These are phyloP conservation scores for Pseudoips prasinana DNA, from an alignment of 2,888 invertebrate genomes.

Conservation along the genomic window DNA sequence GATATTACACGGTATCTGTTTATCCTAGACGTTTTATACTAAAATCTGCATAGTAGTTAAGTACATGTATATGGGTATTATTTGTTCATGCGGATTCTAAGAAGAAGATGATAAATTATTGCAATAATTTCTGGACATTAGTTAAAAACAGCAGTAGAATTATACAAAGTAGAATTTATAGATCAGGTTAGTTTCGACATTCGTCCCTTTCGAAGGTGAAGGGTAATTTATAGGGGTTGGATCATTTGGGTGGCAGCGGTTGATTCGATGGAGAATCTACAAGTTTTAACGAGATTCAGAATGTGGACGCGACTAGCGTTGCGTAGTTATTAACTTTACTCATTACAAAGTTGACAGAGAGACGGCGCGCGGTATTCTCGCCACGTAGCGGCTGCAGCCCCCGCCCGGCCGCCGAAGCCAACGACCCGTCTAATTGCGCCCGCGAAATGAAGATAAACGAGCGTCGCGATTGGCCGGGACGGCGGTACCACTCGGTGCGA, in stretches of 20 bases:
- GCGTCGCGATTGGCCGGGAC: conserved; percentile 83
- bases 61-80: no score
- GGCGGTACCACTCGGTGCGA: conserved; percentile 51
- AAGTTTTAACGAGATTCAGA: conserved; percentile 72
- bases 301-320: conserved; percentile 64
- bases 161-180: no score
- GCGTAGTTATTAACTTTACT: conserved; percentile 80
- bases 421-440: conserved; percentile 87
- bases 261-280: conserved; percentile 13
- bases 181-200: no score
- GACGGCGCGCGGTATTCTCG: conserved; percentile 65
- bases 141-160: no score
- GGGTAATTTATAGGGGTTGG: conserved; percentile 18
- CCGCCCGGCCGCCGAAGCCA: conserved; percentile 70
- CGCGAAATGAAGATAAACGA: conserved; percentile 87
- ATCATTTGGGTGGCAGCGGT: conserved; percentile 23
- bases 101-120: no score
- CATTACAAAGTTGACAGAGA: conserved; percentile 81
- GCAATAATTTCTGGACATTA: no score
- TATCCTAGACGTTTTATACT: no score
- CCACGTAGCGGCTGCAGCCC: conserved; percentile 65
- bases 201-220: conserved; percentile 3
- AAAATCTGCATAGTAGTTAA: no score
- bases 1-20: no score
- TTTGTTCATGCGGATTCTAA: no score